phyloP scores from a whole-genome alignment of 2,888 invertebrate genomes.

The Acanthosepion pharaonis region DNA sequence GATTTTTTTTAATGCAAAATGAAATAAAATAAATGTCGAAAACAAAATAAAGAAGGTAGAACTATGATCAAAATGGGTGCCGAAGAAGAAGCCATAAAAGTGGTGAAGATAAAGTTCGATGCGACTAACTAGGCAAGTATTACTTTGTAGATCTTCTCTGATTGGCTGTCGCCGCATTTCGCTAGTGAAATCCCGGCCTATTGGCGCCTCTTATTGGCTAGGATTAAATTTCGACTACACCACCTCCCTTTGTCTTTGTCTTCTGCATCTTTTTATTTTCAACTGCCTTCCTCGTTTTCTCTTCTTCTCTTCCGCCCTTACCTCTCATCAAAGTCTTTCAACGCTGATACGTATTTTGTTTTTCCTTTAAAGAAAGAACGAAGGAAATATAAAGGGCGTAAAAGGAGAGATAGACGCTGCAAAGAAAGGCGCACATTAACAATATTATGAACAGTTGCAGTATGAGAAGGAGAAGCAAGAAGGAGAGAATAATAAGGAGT shows the following conservation, averaged over 20 bases:
- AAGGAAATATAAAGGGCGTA: neutral
- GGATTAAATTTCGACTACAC: neutral
- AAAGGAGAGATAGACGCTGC: neutral
- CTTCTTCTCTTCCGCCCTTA: neutral
- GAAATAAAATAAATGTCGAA: neutral
- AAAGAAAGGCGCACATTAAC: neutral
- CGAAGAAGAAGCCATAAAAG: neutral
- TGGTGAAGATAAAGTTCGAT: too few relatives aligned
- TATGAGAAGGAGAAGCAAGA: too few relatives aligned
- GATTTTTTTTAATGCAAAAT: too few relatives aligned
- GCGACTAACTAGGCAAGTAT: neutral
- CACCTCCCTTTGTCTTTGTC: neutral
- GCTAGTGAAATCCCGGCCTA: neutral
- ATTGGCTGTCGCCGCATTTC: neutral
- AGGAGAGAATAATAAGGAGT: too few relatives aligned
- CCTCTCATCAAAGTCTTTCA: neutral
- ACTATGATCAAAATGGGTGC: neutral
- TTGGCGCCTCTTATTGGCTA: neutral
- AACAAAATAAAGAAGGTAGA: neutral
- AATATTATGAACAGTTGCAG: neutral
- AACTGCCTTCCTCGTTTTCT: neutral
- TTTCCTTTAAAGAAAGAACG: neutral
- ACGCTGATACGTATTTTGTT: neutral
- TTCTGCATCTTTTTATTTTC: too few relatives aligned
- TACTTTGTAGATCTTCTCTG: neutral